Base-by-base conservation (phyloP, 2,797 vertebrate genomes). In the Allobates femoralis region DNA sequence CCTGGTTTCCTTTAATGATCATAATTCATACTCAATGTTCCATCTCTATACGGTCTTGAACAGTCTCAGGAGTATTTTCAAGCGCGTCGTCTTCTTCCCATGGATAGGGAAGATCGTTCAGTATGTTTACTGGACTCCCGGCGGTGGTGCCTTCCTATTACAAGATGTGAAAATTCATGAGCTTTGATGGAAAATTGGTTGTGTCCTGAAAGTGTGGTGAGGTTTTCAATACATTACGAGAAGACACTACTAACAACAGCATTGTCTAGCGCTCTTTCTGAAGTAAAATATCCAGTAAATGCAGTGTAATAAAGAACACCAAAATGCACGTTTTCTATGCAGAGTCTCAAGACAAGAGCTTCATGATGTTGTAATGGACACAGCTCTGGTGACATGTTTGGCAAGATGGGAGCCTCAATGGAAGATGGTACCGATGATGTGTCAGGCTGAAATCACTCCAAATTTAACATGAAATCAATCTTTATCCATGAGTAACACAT, bases 281-380 rank as follows among this genome's bases (percentile, higher is more conserved):
- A 86, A 21, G 85, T 79, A 58, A 37, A 67, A n/a, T 55, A 55
- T 28, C 85, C 85, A 28, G 79, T 86, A 5, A 28, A 60, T 10
- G 50, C 30, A 11, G 67, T 46, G 41, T 51, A 86, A 0, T 75
- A 46, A 21, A 81, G 37, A 16, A 81, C 11, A n/a, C 71, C 58
- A 86, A 19, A 23, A 79, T 58, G n/a, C 69, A 86, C 7, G 56
- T 50, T 15, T n/a, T 86, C 79, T 5, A 86, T 21, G n/a, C 79
- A 76, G 14, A 21, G 30, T 4, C 50, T 10, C 56, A 81, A 14
- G 23, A 41, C 28, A 11, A 86, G 6, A 1, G 19, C 19, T 3
- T 88, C 76, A 34, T 34, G 34, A 0, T 3, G 3, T 50, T 66
- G n/a, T 1, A 86, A 50, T 23, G 4, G 3, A 26, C 37, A 86